Base-by-base conservation (phyloP, 2,888 invertebrate genomes). In the Stenotaenia linearis region DNA sequence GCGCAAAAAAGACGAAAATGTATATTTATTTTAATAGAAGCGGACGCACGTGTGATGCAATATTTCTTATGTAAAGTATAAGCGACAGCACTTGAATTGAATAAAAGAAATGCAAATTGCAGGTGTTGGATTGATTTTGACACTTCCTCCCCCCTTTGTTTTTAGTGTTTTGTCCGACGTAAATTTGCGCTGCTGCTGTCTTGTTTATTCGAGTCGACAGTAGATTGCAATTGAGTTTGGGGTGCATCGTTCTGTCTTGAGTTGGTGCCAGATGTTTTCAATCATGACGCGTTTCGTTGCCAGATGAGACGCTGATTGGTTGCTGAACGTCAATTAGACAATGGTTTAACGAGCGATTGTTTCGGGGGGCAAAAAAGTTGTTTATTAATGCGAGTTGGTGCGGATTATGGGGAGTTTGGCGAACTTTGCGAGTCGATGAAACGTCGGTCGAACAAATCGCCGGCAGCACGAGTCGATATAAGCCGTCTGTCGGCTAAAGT, bases 251-350 rank as follows among this genome's bases (percentile, higher is more conserved):
- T 56, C 56, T 25, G 69, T 4, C 18, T 50, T 69, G 69, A 69
- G 69, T 69, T 12, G 23, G 69, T 69, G 69, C 69, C 69, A 69
- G 69, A 69, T 69, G 69, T 25, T 69, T 69, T 69, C 69, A 69
- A 69, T 69, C 69, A 69, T 69, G 69, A 69, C 69, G 69, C 69
- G 69, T 69, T 28, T 28, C 69, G 15, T 23, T 69, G 69, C 28
- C 28, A 69, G 69, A 69, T 69, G 69, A 69, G 69, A 69, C 69
- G 69, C 69, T 69, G 69, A 69, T 69, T 69, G 69, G 69, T 69
- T 23, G 69, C 15, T 69, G 69, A 69, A 69, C 28, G 28, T 23
- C 15, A 28, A 69, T 28, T 69, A 69, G 69, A 69, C 50, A 50
- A 50, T 9, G 69, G 69, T 28, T 69, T 69, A 69, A 69, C 28